These are phyloP conservation scores for Coracias cyanogaster DNA, from an alignment of 2,797 vertebrate species.

Conservation along the genomic window DNA sequence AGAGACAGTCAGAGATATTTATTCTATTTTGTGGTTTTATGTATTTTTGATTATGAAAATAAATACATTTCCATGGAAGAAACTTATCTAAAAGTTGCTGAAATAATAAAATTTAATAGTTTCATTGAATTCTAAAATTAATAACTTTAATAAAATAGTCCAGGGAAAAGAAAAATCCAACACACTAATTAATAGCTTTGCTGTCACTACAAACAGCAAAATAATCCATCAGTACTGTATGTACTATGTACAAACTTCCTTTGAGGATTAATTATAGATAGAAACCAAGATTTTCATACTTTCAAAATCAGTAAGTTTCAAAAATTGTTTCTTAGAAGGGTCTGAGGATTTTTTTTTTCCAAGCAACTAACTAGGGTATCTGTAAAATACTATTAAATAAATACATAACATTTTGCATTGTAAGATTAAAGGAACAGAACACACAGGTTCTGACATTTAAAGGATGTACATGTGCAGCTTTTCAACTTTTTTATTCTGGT, in stretches of 20 bases:
- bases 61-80: neutral
- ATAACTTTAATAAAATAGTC: neutral
- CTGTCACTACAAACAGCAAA: neutral
- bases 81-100: neutral
- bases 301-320: neutral
- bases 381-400: neutral
- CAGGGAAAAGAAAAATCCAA: neutral
- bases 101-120: neutral
- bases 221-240: neutral
- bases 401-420: neutral
- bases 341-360: neutral
- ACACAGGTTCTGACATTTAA: neutral
- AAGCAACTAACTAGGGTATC: neutral
- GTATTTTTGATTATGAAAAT: neutral
- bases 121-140: neutral
- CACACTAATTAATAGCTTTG: neutral
- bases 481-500: neutral
- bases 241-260: neutral
- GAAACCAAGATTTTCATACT: neutral
- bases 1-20: neutral
- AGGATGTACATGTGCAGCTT: neutral
- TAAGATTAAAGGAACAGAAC: neutral
- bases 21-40: neutral
- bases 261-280: conserved; percentile 13
- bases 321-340: neutral